These are phyloP conservation scores for Amaurobius ferox DNA, from an alignment of 2,888 invertebrate genomes.

Conservation along the genomic window DNA sequence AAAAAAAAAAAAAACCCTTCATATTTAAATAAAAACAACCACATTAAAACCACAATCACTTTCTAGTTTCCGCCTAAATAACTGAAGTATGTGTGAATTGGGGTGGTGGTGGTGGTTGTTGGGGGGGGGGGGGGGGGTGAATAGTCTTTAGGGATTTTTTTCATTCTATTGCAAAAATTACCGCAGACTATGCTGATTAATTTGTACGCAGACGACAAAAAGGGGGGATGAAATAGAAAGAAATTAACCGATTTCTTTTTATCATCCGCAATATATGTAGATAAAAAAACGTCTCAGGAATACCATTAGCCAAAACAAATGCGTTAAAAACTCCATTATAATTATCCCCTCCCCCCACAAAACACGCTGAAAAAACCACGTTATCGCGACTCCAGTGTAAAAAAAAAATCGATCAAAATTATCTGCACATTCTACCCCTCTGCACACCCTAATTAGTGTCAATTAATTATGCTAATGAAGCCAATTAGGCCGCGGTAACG, in stretches of 20 bases:
- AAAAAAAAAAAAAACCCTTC: too few relatives aligned
- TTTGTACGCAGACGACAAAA: background rate
- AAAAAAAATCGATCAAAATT: background rate
- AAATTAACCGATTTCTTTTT: background rate
- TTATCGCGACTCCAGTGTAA: background rate
- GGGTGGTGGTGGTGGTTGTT: too few relatives aligned
- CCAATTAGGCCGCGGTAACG: conserved; percentile 57
- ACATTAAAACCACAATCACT: background rate
- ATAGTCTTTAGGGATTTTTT: background rate
- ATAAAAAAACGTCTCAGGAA: background rate
- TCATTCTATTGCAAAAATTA: background rate
- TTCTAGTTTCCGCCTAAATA: background rate
- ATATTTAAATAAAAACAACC: too few relatives aligned
- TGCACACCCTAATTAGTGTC: conserved; percentile 55
- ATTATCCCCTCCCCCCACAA: conserved; percentile 8
- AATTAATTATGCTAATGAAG: conserved; percentile 72
- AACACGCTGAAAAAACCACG: background rate
- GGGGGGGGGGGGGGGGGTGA: background rate
- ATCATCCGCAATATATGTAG: background rate
- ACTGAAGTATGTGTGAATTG: background rate
- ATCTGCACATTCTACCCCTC: background rate
- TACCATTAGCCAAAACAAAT: conserved; percentile 7
- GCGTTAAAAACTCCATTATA: conserved; percentile 2
- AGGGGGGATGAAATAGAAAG: background rate
- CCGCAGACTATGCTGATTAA: background rate